Evolutionary conservation across 1,140 invertebrate genomes (phyloP), one percentile per base, ranked within the genome.

Genomic region (Steinernema feltiae): DNA sequence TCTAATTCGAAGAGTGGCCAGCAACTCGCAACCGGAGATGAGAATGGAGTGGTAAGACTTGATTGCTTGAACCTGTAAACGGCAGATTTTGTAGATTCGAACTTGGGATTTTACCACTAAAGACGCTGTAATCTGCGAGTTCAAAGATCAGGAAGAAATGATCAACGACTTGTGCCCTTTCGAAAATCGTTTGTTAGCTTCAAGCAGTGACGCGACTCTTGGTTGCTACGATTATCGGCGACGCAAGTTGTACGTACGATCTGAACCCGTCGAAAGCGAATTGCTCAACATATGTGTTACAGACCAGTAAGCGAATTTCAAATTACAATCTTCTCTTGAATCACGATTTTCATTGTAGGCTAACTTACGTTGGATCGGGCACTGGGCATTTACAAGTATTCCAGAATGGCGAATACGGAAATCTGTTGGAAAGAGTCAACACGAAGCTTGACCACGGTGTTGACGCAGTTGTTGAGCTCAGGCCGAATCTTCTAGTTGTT

Each of bases 1-100:
- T 63, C 53, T 3, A 21, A 63, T 63, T 63, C 53, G 12, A 63
- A 63, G 24, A 63, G 7, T 27, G 53, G 53, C 7, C 77, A 78
- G 46, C 74, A 76, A 69, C 48, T 78, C 18, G 77, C 77, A 0
- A 78, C 77, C 2, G 77, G 76, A 18, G 77, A 78, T 46, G 77
- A 78, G 30, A n/a, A 71, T 1, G 77, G 77, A 78, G 41, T 76
- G 32, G 77, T 78, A n/a, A 75, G 72, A 17, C 35, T 7, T 41
- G 35, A 18, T 41, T 41, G 7, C 35, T 41, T 7, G 18, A 18
- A 7, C 35, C 35, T 41, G 35, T 7, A 41, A 41, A 7, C 35
- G 7, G 35, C 7, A 41, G 18, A 41, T 27, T 17, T 63, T 77
- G 30, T 35, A 76, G 74, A 72, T 76, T 29, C 74, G 71, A 35